Conservation (phyloP, 37 sponge, comb jelly and placozoan genomes). For the Halisarca cf. caerulea region DNA sequence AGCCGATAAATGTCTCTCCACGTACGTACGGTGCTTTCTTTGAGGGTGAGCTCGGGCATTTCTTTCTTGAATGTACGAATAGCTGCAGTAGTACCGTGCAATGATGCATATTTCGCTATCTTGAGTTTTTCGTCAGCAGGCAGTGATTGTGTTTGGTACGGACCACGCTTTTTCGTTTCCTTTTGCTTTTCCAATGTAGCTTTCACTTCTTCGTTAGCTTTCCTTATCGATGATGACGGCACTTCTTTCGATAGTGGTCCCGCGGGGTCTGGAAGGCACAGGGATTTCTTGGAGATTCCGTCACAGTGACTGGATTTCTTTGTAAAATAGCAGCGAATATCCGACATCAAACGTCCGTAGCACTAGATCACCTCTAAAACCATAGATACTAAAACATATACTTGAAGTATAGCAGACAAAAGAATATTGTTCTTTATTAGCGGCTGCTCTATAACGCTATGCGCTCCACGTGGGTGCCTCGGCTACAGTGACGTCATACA, state of each 20-base stretch:
- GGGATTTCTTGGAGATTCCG: no score
- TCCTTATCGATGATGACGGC: not conserved
- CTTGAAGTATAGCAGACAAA: no score
- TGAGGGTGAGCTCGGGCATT: slow-evolving; percentile 2
- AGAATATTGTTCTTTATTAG: no score
- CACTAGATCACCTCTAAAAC: no score
- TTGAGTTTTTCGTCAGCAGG: not conserved
- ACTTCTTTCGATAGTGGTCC: not conserved
- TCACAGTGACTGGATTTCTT: no score
- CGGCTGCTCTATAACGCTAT: no score
- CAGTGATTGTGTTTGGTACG: slow-evolving; percentile 19
- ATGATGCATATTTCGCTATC: not conserved
- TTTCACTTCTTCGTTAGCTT: not conserved
- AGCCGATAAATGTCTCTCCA: slow-evolving; percentile 9
- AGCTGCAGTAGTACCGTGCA: slow-evolving; percentile 5
- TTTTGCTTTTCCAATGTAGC: not conserved
- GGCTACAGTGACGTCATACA: no score
- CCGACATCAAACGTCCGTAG: no score
- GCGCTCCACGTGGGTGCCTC: no score
- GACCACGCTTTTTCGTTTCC: not conserved
- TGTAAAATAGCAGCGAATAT: no score
- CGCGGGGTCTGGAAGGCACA: not conserved
- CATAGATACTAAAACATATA: no score
- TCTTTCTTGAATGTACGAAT: slow-evolving; percentile 7
- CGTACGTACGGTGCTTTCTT: slow-evolving; percentile 13